Evolutionary conservation across 2,113 vertebrate genomes (phyloP), one percentile per base, ranked within the genome.

Genomic region (Atherinomorus stipes): DNA sequence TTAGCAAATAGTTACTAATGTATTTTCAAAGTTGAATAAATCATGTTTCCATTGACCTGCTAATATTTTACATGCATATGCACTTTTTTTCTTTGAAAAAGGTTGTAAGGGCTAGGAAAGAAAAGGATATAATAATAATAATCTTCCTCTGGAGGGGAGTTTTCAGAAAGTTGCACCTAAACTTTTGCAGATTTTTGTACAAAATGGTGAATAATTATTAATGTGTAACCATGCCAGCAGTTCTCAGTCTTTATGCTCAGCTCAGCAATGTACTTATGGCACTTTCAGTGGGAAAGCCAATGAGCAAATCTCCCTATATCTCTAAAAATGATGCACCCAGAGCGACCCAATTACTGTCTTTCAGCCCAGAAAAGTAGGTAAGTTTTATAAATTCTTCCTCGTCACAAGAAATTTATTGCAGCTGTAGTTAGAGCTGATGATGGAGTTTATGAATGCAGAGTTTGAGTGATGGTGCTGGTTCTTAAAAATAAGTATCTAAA

Each of bases 231-330:
- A 50, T 26, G 49, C 26, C 50, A 3, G 1, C 19, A 51, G 34
- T 18, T 21, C 16, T 23, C 18, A 15, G 57, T 51, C 12, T 51
- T 37, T 51, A 50, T 50, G 62, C 45, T 21, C 18, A 44, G 42
- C 42, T 44, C 42, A 51, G 62, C 13, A 57, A 52, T 57, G 40
- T 52, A 44, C 42, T 44, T 38, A 12, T 59, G n/a, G 56, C 21
- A 38, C n/a, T 38, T 38, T 38, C 12, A 23, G 11, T 21, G 23
- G 12, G 23, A 52, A 15, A 53, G 49, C 11, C 49, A 51, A 13
- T 6, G 21, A 21, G 13, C 50, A 52, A 22, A 52, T 6, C 23
- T 52, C 22, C 50, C 12, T 13, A 15, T 25, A 25, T 25, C 50
- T 25, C 12, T 22, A 52, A 25, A 52, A 51, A 51, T n/a, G 23